Base-by-base conservation (phyloP, 2,113 vertebrate species). In the Solea solea region DNA sequence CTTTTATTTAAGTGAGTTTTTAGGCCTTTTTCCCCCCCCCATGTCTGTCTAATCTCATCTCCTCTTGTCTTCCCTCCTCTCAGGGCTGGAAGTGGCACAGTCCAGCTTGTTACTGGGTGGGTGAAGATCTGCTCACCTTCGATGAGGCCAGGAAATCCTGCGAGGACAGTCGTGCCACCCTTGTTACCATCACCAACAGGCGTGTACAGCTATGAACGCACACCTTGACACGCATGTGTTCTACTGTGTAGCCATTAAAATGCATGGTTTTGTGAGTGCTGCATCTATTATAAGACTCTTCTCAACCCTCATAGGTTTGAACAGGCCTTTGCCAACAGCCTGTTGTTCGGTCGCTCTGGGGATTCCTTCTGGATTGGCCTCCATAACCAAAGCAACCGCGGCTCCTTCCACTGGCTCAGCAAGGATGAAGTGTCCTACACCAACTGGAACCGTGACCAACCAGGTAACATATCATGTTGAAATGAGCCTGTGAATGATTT, bases 61-160 rank as follows among this genome's bases (percentile, higher is more conserved):
- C 54, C 16, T 16, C 16, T 14, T 48, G 11, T 13, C 45, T 48
- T 5, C 10, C 21, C 40, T 51, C n/a, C 25, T 48, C 15, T 58
- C 76, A 99, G 97, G 96, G 96, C 65, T 98, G 97, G 97, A 98
- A 95, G 45, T 98, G 96, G 96, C 97, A 98, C 89, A 97, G 94
- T 89, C 95, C 97, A 8, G 94, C 96, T 13, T 99, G 97, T 90
- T 98, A 96, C 86, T 96, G 94, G 94, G 92, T 98, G 49, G 95
- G 95, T 0, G 96, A 98, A 77, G 95, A 97, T 77, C 91, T 89
- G 0, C 82, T 94, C 56, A 81, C 91, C 34, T 99, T 96, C 69
- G 90, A 92, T 0, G 94, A 95, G 0, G 97, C 96, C 58, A 95
- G 90, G 78, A 95, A 92, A 77, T 90, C 81, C 0, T 99, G 97